A percentile compares a stretch with the other conserved stretches of the same genome.
Conservation (phyloP, 2,797 vertebrate genomes). For the Syngnathus acus region DNA sequence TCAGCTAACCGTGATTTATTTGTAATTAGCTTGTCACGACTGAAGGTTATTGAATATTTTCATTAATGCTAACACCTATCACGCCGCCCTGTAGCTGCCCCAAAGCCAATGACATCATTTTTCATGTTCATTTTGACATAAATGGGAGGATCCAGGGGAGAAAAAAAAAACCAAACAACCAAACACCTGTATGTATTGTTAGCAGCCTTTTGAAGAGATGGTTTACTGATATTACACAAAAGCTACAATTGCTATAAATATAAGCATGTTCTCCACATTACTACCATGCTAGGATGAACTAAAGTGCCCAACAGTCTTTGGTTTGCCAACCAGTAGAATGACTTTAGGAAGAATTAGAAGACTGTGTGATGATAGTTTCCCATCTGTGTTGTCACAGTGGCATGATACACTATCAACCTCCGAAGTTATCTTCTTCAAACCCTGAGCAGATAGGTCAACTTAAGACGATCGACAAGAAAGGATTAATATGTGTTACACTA, state of each 20-base stretch:
- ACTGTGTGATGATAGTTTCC: background rate
- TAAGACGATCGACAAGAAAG: conserved; percentile 1
- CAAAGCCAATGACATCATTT: background rate
- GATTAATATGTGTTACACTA: background rate
- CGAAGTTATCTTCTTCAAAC: conserved; percentile 1
- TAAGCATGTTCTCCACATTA: conserved; percentile 7
- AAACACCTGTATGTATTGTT: background rate
- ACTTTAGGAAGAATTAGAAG: background rate
- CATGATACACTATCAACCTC: background rate
- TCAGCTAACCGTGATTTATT: background rate
- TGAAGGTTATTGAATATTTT: background rate
- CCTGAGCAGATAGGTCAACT: conserved; percentile 8
- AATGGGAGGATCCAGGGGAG: background rate
- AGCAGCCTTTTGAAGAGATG: background rate
- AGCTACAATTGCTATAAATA: background rate
- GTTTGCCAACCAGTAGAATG: conserved; percentile 50
- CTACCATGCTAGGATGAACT: conserved; percentile 24
- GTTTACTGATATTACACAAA: background rate
- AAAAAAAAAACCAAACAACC: background rate
- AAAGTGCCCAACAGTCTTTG: conserved; percentile 64
- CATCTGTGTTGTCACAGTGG: background rate
- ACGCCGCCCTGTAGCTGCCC: conserved; percentile 1
- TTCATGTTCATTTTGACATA: background rate
- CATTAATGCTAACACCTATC: background rate
- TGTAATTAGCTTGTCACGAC: background rate